phyloP scores from a whole-genome alignment of 2,797 vertebrate genomes.

The Acipenser transmontanus region DNA sequence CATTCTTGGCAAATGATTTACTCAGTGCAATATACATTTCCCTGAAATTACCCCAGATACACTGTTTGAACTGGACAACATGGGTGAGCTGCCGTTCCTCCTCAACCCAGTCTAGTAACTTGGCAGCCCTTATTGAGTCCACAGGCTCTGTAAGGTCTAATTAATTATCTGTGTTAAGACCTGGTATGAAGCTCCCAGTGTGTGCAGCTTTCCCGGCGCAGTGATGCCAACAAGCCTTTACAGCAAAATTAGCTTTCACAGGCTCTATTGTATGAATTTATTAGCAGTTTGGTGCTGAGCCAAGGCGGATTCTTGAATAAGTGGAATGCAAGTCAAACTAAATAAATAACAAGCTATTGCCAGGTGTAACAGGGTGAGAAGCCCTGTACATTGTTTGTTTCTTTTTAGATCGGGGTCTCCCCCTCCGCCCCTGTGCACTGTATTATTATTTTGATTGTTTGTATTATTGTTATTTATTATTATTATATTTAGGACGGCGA shows the following conservation, averaged over 20 bases:
- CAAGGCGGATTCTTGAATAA: neutral
- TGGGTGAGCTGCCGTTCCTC: neutral
- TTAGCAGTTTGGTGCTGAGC: neutral
- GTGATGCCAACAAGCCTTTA: neutral
- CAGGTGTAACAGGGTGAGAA: too few species aligned
- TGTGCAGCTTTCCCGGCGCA: neutral
- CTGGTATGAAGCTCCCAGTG: neutral
- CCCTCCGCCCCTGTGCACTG: too few species aligned
- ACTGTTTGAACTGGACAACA: too few species aligned
- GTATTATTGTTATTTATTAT: too few species aligned
- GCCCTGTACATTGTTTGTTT: too few species aligned
- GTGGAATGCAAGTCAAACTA: neutral
- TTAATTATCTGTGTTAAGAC: neutral
- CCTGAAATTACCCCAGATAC: too few species aligned
- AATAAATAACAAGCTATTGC: neutral
- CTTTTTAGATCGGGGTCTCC: too few species aligned
- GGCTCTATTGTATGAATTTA: conserved; percentile 2
- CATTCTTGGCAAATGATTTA: too few species aligned
- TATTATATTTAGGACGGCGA: too few species aligned
- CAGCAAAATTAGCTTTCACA: conserved; percentile 3
- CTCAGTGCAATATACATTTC: too few species aligned
- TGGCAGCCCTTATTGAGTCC: neutral
- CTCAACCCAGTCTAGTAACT: neutral
- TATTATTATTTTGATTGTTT: too few species aligned
- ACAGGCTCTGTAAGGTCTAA: neutral